phyloP scores from a whole-genome alignment of 2,888 invertebrate species.

The Chloroclysta siterata region DNA sequence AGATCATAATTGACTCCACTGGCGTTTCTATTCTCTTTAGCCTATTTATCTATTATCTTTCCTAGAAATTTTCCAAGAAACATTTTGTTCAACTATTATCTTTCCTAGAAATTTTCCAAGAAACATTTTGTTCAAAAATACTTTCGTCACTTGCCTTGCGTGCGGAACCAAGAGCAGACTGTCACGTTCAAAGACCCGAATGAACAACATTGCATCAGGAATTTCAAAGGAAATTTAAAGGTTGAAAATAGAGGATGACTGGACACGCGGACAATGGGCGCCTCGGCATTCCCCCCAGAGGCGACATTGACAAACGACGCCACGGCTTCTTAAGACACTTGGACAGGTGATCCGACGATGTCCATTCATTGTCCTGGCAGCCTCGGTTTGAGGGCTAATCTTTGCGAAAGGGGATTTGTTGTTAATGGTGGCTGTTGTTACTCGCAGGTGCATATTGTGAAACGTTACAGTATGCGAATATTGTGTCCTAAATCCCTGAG shows the following conservation, averaged over 20 bases:
- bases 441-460: conserved; percentile 12
- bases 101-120: too few relatives aligned
- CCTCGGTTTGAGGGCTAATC: conserved; percentile 51
- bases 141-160: not conserved
- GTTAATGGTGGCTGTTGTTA: conserved; percentile 37
- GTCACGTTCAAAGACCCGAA: conserved; percentile 15
- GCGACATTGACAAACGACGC: conserved; percentile 73
- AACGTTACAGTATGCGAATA: not conserved
- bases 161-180: not conserved
- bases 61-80: too few relatives aligned
- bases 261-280: conserved; percentile 64
- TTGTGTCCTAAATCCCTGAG: not conserved
- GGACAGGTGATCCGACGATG: conserved; percentile 75
- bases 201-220: conserved; percentile 36
- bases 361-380: conserved; percentile 65
- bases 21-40: too few relatives aligned
- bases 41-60: too few relatives aligned
- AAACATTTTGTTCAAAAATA: not conserved
- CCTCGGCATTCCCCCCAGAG: conserved; percentile 57
- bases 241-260: conserved; percentile 61
- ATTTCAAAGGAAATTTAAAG: conserved; percentile 48
- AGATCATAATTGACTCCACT: too few relatives aligned
- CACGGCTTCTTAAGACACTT: conserved; percentile 63
- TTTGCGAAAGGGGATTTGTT: conserved; percentile 46
- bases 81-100: too few relatives aligned